Evolutionary conservation across 2,113 vertebrate genomes (phyloP), one percentile per base, ranked within the genome.

Genomic region (Orycteropus afer): DNA sequence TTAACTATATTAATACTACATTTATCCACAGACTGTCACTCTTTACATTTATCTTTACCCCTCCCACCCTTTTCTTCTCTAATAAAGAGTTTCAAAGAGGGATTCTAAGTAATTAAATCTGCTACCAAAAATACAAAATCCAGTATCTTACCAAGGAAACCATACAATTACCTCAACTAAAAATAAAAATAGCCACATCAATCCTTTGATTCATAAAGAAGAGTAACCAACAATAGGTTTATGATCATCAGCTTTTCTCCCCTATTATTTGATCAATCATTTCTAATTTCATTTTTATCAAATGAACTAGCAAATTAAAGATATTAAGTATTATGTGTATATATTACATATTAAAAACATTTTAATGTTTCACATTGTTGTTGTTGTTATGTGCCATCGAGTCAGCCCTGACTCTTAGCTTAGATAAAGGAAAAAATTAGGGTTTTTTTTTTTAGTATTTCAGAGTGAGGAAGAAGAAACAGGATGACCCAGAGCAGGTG

Each of bases 241-340:
- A 34, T 17, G 29, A 49, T 89, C 20, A 92, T 53, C 71, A 89
- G 47, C 27, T 86, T 84, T 57, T 57, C 37, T 13, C 29, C 18
- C 55, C 67, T 77, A 45, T 55, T 53, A 86, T n/a, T 17, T 84
- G 18, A 89, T 51, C 87, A 90, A 34, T 34, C 49, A 84, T 78
- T 93, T 93, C 87, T 53, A 92, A 91, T 53, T 91, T 59, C 69
- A 37, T 51, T 89, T 89, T 96, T 88, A 89, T 14, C 79, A 91
- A 97, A n/a, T 71, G 20, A 89, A 25, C 18, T 32, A 88, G 74
- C 53, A 95, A 93, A 10, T 77, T 89, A 76, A 85, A 95, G 80
- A 76, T 12, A 87, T 34, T 13, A 27, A 90, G 13, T 53, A 45
- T 67, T 85, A 47, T 63, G 61, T 47, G 47, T 89, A 51, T 76